Evolutionary conservation across 1,140 invertebrate genomes (phyloP), one percentile per base, ranked within the genome.

Genomic region (Tyrophagus putrescentiae): DNA sequence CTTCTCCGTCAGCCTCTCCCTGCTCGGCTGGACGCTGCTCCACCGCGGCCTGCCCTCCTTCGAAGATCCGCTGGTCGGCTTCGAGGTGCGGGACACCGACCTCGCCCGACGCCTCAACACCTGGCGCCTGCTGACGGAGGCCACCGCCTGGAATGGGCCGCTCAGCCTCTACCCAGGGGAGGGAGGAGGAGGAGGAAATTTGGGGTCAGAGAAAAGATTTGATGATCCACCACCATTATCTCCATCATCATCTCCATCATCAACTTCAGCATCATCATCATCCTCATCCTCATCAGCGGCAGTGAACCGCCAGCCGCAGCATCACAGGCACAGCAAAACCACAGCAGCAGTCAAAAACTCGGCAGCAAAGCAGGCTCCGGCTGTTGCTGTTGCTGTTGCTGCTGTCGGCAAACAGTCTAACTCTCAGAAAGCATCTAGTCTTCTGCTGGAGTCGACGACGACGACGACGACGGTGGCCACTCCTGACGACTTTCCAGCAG

Each of bases 31-130:
- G 62, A 82, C 80, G 21, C 11, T 61, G 18, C 18, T 32, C 13
- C 25, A 9, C 6, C 9, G 34, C 25, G 1, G 23, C 7, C 21
- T 61, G n/a, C 60, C 60, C 9, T 5, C 18, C 6, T 62, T 62
- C 34, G 36, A 31, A 28, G 60, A 62, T 31, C 60, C 60, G 29
- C 25, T 39, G 5, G 7, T 62, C 45, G 89, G 89, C 9, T 94
- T 93, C 74, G 86, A 91, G 72, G 83, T 87, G n/a, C 76, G 88
- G 65, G 87, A 87, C 18, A 92, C 88, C 11, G 72, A 76, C 44
- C 76, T 92, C 67, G 79, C 84, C 18, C 76, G 85, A 68, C 76
- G 86, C 52, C 71, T 86, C 57, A 82, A 82, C 56, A 79, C 87
- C 25, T 92, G 85, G 84, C 76, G 83, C 67, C 89, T 90, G 75